phyloP scores from a whole-genome alignment of 1,140 invertebrate genomes.

The Cherax destructor region DNA sequence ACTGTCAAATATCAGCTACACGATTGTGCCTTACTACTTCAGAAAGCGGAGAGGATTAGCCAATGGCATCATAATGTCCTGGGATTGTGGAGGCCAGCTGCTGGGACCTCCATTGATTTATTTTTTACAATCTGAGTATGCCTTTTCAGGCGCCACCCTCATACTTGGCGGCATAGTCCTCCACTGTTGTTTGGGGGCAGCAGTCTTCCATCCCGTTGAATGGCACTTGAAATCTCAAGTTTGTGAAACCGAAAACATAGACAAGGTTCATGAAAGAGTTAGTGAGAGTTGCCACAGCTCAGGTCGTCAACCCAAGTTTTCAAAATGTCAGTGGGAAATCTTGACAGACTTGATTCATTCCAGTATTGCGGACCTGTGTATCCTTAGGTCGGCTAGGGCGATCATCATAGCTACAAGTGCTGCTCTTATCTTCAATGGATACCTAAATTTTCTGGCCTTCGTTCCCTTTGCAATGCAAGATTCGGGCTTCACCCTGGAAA shows the following conservation, averaged over 20 bases:
- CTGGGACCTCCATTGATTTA: slow-evolving; percentile 37
- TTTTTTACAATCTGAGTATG: slow-evolving; percentile 39
- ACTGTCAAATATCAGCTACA: slow-evolving; percentile 16
- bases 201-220: slow-evolving; percentile 49
- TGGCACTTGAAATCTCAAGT: slow-evolving; percentile 33
- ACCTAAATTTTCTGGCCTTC: slow-evolving; percentile 34
- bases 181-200: slow-evolving; percentile 27
- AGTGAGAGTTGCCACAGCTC: neutral
- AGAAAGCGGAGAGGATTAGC: slow-evolving; percentile 38
- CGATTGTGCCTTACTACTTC: slow-evolving; percentile 50
- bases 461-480: slow-evolving; percentile 50
- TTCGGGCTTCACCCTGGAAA: slow-evolving; percentile 1
- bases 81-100: slow-evolving; percentile 43
- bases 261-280: neutral
- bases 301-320: neutral
- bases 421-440: slow-evolving; percentile 1
- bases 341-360: neutral
- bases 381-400: neutral
- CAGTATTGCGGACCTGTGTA: neutral
- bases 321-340: neutral
- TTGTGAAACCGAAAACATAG: neutral
- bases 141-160: slow-evolving; percentile 48
- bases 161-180: slow-evolving; percentile 32
- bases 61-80: slow-evolving; percentile 47
- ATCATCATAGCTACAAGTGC: neutral